Base-by-base conservation (phyloP, 2,113 vertebrate genomes). In the Scomber colias region DNA sequence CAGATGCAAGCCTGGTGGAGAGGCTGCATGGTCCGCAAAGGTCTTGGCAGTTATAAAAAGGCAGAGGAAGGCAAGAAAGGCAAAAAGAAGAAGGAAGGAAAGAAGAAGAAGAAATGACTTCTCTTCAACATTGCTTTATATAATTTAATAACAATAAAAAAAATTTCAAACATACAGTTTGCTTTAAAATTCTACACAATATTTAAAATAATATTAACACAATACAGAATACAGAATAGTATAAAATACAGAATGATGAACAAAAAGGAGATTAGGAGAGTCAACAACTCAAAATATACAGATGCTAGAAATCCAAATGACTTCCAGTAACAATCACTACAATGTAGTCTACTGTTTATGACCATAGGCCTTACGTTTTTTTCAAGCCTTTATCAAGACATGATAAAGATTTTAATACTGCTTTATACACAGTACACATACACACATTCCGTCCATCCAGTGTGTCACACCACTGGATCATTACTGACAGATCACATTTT, bases 1-100 rank as follows among this genome's bases (percentile, higher is more conserved):
- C 78, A 93, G 92, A 6, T 93, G 8, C 90, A 93, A 74, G 83
- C 89, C 24, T 93, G 88, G 84, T 93, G 90, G 92, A 90, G 84
- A 71, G 87, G 88, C 68, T 87, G 83, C 79, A 90, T 86, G 75
- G 85, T 89, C 45, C 87, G 92, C 53, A 66, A 27, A 69, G 84
- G 87, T 45, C 82, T 91, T 1, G 66, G 79, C 1, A 19, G 30
- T 59, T 88, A 75, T 24, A 87, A 75, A 73, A 90, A 81, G 64
- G 48, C 31, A 55, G 76, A 89, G 5, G 63, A 80, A 17, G 40
- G 3, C 21, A 89, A 90, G 71, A 88, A 91, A 72, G 62, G 56
- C 15, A 89, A 87, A 21, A 89, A 80, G 72, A 90, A 88, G 55
- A 76, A 88, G 14, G 71, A 50, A 27, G 48, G 4, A n/a, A 83